Evolutionary conservation across 2,113 vertebrate genomes (phyloP), one percentile per base, ranked within the genome.

Genomic region (Ceuthmochares aereus): DNA sequence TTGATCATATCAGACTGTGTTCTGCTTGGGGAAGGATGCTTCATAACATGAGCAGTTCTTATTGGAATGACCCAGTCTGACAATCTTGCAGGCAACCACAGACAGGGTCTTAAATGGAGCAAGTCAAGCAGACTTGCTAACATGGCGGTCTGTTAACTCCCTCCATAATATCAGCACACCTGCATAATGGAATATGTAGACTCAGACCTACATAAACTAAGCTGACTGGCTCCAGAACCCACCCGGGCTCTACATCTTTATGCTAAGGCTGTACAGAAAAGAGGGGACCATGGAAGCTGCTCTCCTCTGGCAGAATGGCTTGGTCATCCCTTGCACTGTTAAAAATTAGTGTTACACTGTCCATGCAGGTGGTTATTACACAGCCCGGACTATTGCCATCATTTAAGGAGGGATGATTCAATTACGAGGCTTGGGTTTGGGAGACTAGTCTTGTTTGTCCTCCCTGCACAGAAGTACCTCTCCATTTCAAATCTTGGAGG

Each of bases 401-500:
- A 43, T 15, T 47, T 27, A 22, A 49, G 47, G 37, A 89, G 42
- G 6, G 21, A 14, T 58, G 40, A 49, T 85, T 87, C 17, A 23
- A 4, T 23, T 66, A 29, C 16, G 47, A 51, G 55, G 26, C 80
- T 47, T 80, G 76, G 49, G 51, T 86, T 30, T 70, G 60, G 42
- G 29, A 72, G 26, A 43, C 23, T 12, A 43, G 51, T 55, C 52
- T 83, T 69, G 26, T 63, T 89, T 88, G 68, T 83, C 88, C 60
- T 74, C n/a, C 51, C 54, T 43, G 16, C 2, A 0, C 10, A 64
- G 54, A 87, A 93, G 66, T 22, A 30, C 60, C 37, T 95, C 86
- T 96, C 84, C 84, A 32, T 95, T 92, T 96, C 93, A 91, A 1
- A 1, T 81, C 94, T 91, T 96, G 94, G 96, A 96, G 89, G 56